A percentile compares a stretch with the other conserved stretches of the same genome.
These are phyloP conservation scores for Heliopora coerulea DNA, from an alignment of 92 coral and sea anemone genomes.

Conservation along the genomic window DNA sequence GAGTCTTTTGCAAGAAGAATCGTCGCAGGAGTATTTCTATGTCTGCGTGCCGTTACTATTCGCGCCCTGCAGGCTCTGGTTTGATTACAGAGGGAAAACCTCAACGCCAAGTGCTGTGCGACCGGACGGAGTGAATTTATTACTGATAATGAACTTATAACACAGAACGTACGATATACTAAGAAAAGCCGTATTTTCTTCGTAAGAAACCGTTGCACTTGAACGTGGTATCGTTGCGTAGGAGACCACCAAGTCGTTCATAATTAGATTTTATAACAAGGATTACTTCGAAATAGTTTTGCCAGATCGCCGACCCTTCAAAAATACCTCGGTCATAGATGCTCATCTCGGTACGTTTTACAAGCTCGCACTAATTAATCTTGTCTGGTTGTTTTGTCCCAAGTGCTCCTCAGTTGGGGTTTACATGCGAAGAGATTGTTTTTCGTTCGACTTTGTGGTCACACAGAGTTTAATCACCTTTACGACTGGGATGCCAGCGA, in stretches of 20 bases:
- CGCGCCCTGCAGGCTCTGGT: neutral
- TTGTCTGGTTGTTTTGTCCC: neutral
- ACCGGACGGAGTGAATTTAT: neutral
- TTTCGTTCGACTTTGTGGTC: slow-evolving; percentile 28
- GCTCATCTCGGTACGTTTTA: neutral
- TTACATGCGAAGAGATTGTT: slow-evolving; percentile 23
- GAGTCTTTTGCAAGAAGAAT: no score
- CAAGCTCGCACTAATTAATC: neutral
- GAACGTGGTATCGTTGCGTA: neutral
- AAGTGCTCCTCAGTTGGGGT: slow-evolving; percentile 38
- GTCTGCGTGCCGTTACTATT: no score
- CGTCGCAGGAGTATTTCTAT: no score
- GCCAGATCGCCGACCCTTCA: neutral
- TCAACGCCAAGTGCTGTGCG: neutral
- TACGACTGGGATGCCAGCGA: slow-evolving; percentile 15
- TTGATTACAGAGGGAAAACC: slow-evolving; percentile 1
- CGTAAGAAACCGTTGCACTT: slow-evolving; percentile 11
- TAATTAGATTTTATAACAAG: no score
- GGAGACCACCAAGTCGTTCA: neutral
- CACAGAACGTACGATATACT: neutral
- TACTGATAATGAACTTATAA: slow-evolving; percentile 20
- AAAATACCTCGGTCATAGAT: neutral
- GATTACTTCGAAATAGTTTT: no score
- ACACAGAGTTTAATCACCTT: slow-evolving; percentile 20
- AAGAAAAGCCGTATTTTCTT: neutral